Base-by-base conservation (phyloP, 2,797 vertebrate genomes). In the Molossus alvarezi region DNA sequence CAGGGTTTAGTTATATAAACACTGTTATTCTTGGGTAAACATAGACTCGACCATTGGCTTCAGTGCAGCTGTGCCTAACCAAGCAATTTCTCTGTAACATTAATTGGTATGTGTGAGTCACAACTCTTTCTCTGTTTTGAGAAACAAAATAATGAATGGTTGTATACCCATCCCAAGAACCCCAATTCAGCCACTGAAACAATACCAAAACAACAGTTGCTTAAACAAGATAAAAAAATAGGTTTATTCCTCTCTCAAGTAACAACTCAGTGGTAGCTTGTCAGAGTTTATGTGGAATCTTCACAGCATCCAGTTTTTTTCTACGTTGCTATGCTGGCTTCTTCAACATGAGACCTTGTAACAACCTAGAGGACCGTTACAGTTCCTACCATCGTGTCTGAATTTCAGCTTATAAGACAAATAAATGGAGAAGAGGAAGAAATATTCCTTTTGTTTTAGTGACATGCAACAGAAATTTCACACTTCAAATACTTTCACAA, bases 11-110 rank as follows among this genome's bases (percentile, higher is more conserved):
- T 23, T 65, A 84, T 27, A 80, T 53, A 73, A 90, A n/a, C 14
- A 41, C 23, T 86, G 41, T 67, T 91, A 23, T 81, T 91, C 72
- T 91, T 86, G 9, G 58, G 29, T 62, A 94, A 94, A 82, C 20
- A 14, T 23, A 64, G 45, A 85, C 48, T 15, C 14, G 41, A 96
- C 18, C 53, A 58, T 3, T 51, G 21, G 80, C 48, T 64, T 64
- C 33, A 84, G 62, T 69, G 45, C n/a, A 80, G 6, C 51, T 80
- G 20, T 53, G 11, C 45, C 76, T 65, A 89, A 55, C 21, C 37
- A 76, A 86, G 41, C 10, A 33, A 45, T 82, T 86, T 65, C 55
- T 89, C 25, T 81, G 3, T 60, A 75, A 60, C 69, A 94, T 67
- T 73, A 76, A 76, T 57, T 53, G 75, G 20, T 90, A 64, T 25